These are phyloP conservation scores for Drosophila fuyamai DNA, from an alignment of 1,140 invertebrate species.

Conservation along the genomic window DNA sequence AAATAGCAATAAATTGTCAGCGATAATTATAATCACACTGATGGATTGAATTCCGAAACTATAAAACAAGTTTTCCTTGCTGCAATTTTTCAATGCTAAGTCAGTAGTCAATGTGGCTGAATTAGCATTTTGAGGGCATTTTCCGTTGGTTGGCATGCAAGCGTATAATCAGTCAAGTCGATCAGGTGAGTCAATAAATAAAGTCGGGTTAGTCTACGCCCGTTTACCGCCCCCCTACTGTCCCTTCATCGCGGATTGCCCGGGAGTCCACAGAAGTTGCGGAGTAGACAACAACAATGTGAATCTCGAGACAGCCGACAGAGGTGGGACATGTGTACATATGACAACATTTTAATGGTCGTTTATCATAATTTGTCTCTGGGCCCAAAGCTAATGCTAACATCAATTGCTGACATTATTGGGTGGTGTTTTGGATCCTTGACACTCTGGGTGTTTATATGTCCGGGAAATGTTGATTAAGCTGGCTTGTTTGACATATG, in stretches of 20 bases:
- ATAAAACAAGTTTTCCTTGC: conserved; percentile 9
- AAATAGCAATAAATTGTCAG: neutral
- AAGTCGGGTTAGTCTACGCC: conserved; percentile 13
- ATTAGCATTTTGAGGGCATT: conserved; percentile 32
- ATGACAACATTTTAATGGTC: conserved; percentile 78
- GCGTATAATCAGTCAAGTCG: conserved; percentile 78
- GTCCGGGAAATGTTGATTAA: conserved; percentile 21
- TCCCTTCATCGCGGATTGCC: neutral
- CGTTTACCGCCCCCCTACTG: neutral
- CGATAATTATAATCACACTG: conserved; percentile 5
- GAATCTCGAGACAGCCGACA: conserved; percentile 22
- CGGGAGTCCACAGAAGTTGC: conserved; percentile 18
- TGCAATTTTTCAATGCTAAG: conserved; percentile 17
- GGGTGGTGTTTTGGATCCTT: conserved; percentile 11
- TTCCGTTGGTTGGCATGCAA: conserved; percentile 63
- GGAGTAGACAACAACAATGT: conserved; percentile 14
- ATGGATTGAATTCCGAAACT: conserved; percentile 3
- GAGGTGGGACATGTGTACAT: conserved; percentile 63
- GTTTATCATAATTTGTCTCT: conserved; percentile 77
- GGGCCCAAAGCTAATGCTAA: conserved; percentile 53
- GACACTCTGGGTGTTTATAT: conserved; percentile 22
- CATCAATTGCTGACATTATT: conserved; percentile 52
- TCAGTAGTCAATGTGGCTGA: conserved; percentile 12
- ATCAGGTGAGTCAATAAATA: conserved; percentile 83
- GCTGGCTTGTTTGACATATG: conserved; percentile 7